These are phyloP conservation scores for Astropecten irregularis DNA, from an alignment of 53 echinoderm and acorn worm species.

Conservation along the genomic window DNA sequence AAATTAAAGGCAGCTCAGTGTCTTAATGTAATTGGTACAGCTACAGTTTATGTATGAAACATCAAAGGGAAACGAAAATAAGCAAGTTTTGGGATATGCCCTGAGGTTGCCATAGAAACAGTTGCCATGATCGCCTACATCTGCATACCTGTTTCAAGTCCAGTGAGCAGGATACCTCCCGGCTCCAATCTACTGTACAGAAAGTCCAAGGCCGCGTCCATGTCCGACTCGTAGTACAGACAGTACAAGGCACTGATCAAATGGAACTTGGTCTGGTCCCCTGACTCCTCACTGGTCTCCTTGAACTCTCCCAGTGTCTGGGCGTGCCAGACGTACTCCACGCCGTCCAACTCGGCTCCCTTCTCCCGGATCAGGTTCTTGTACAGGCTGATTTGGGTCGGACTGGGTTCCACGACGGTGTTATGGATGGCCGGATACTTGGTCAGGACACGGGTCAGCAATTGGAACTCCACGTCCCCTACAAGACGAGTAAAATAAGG, in stretches of 20 bases:
- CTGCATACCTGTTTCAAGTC: constrained; percentile 61
- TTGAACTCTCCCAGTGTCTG: constrained; percentile 58
- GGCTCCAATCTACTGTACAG: constrained; percentile 57
- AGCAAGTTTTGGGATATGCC: no score
- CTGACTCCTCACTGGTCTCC: neutral
- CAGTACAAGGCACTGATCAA: constrained; percentile 76
- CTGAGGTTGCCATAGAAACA: no score
- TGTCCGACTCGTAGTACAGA: constrained; percentile 66
- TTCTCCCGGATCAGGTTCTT: constrained; percentile 34
- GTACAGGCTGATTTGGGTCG: constrained; percentile 50
- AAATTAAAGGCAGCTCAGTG: no score
- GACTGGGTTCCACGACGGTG: constrained; percentile 71
- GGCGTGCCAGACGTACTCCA: constrained; percentile 50
- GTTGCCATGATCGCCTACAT: no score
- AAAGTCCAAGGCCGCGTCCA: constrained; percentile 37
- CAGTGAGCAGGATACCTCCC: constrained; percentile 55
- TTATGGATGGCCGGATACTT: constrained; percentile 51
- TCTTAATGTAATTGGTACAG: no score
- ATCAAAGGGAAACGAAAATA: no score
- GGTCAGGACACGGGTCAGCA: neutral
- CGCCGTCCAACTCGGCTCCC: neutral
- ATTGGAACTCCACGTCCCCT: neutral
- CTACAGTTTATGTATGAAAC: no score
- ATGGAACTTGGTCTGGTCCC: constrained; percentile 44
- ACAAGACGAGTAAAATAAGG: neutral